Base-by-base conservation (phyloP, 1,140 invertebrate genomes). In the Bombus pascuorum region DNA sequence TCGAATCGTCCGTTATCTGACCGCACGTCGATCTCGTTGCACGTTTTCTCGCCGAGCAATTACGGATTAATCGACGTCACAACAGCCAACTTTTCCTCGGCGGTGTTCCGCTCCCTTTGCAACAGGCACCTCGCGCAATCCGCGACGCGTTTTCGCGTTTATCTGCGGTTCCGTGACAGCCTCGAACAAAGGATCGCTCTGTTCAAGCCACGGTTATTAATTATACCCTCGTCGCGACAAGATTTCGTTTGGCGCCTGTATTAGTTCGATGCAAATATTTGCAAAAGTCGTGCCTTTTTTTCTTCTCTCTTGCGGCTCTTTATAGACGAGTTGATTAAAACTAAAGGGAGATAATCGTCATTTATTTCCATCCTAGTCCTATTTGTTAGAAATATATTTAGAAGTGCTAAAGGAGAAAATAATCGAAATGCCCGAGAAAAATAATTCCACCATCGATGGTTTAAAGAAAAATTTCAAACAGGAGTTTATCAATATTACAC, bases 171-270 rank as follows among this genome's bases (percentile, higher is more conserved):
- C 81, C 73, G 71, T 83, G 87, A 83, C 86, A 85, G 62, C 57
- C 57, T 66, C 15, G 13, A 87, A 91, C 91, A 93, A 92, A 84
- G 86, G 39, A 83, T 32, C 10, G 73, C 91, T 90, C 90, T 93
- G 90, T 92, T 91, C 87, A 80, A 68, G 13, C 78, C 80, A 85
- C 77, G 85, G 9, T 91, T 93, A 92, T 93, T 92, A 89, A 91
- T 93, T 91, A 87, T 77, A 22, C 75, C 80, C 87, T 32, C 85
- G 86, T 91, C 89, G 85, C 73, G 87, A 86, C 81, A 62, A 78
- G 79, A 72, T 22, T 42, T 25, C 28, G 22, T 74, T 47, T 37
- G 78, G 66, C 78, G 78, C 66, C 66, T 71, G 18, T n/a, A 18
- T 28, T 13, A 3, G 12, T 42, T 44, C 28, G 18, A 77, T 84